A percentile compares a stretch with the other conserved stretches of the same genome.
phyloP scores from a whole-genome alignment of 2,888 invertebrate genomes.

The Phyto melanocephala region DNA sequence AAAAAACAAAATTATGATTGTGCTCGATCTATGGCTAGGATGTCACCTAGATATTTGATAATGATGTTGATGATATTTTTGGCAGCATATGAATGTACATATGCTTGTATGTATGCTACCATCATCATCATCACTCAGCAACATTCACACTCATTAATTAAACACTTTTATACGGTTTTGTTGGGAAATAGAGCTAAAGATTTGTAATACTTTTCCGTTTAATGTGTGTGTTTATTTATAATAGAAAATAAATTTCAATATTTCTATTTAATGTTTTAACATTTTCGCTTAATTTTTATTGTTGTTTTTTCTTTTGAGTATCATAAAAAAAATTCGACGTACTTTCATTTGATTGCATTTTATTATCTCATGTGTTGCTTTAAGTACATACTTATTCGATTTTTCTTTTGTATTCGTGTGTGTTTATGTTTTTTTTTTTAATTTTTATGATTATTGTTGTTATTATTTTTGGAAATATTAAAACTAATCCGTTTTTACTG shows the following conservation, averaged over 20 bases:
- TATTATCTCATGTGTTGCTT: conserved; percentile 39
- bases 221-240: background rate
- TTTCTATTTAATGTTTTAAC: background rate
- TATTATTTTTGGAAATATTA: conserved; percentile 16
- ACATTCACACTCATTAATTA: background rate
- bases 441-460: background rate
- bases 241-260: background rate
- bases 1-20: conserved; percentile 4
- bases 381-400: background rate
- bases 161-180: background rate
- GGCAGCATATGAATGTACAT: too few species aligned
- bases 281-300: conserved; percentile 4
- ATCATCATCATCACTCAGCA: conserved; percentile 24
- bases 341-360: background rate
- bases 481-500: conserved; percentile 32
- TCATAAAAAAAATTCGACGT: background rate
- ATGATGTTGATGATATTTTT: conserved; percentile 29
- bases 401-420: too few species aligned
- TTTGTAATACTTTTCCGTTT: conserved; percentile 18
- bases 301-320: background rate
- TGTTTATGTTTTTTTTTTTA: background rate
- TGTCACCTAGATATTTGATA: conserved; percentile 32
- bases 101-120: background rate
- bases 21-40: background rate
- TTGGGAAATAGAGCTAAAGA: background rate